A percentile compares a stretch with the other conserved stretches of the same genome.
These are phyloP conservation scores for Andrena marginata DNA, from an alignment of 2,888 invertebrate genomes.

Conservation along the genomic window DNA sequence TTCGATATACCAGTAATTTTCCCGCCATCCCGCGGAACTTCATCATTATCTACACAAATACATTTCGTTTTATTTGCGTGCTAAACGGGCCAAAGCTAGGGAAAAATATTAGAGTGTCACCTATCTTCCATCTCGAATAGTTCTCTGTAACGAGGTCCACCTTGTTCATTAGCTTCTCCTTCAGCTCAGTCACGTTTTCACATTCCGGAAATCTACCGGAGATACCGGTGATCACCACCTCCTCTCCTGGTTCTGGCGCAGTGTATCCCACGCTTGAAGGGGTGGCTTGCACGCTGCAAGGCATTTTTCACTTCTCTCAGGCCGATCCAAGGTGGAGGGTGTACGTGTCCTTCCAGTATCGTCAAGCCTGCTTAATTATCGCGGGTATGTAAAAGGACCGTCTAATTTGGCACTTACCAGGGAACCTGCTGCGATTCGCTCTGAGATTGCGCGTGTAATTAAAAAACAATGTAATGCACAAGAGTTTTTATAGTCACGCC, in stretches of 20 bases:
- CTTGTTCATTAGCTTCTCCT: constrained; percentile 90
- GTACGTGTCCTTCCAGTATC: too few species aligned
- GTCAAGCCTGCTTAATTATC: too few species aligned
- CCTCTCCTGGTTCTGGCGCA: constrained; percentile 73
- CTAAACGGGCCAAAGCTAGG: too few species aligned
- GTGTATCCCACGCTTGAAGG: background rate
- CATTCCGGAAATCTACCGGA: constrained; percentile 93
- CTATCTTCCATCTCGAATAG: constrained; percentile 83
- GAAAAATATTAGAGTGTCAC: constrained; percentile 57
- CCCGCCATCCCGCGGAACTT: constrained; percentile 91
- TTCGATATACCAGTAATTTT: constrained; percentile 90
- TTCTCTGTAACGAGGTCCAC: constrained; percentile 89
- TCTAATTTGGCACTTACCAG: too few species aligned
- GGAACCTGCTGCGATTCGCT: background rate
- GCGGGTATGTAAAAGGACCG: too few species aligned
- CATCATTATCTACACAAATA: constrained; percentile 86
- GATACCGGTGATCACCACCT: constrained; percentile 89
- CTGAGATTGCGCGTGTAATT: constrained; percentile 7
- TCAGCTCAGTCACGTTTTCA: constrained; percentile 90
- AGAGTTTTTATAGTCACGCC: constrained; percentile 62
- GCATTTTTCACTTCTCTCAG: constrained; percentile 6
- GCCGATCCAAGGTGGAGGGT: background rate
- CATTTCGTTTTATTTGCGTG: background rate
- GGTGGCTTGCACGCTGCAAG: background rate
- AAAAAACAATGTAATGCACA: background rate